Evolutionary conservation across 2,113 vertebrate genomes (phyloP).

Genomic region (Heterocephalus glaber): DNA sequence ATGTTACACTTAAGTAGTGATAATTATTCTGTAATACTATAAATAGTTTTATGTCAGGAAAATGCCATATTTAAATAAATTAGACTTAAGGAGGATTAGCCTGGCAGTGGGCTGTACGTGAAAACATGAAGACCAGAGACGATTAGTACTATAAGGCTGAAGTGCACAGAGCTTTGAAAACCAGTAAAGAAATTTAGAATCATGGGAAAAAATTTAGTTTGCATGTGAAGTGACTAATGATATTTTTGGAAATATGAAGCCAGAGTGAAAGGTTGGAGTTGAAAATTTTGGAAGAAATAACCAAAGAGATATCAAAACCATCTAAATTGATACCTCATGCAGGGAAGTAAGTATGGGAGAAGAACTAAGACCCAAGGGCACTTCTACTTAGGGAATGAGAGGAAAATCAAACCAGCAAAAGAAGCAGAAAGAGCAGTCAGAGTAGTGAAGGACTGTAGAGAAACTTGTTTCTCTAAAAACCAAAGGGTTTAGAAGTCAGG

Average conservation of each 20-base stretch:
- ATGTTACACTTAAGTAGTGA: neutral
- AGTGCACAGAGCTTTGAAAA: slow-evolving; percentile 12
- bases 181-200: neutral
- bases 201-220: neutral
- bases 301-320: neutral
- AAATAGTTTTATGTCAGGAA: neutral
- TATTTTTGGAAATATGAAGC: neutral
- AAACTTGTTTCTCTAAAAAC: neutral
- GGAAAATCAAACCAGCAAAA: neutral
- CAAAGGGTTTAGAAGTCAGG: neutral
- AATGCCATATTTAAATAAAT: neutral
- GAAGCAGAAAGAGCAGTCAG: neutral
- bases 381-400: neutral
- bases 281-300: neutral
- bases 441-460: neutral
- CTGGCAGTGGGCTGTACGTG: neutral
- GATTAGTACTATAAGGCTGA: neutral
- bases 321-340: neutral
- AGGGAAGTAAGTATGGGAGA: neutral
- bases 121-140: neutral
- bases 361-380: neutral
- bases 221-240: neutral
- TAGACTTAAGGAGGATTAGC: slow-evolving; percentile 31
- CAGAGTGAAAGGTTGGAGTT: neutral
- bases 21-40: neutral